These are phyloP conservation scores for Lasaia peninsularis DNA, from an alignment of 1,140 invertebrate species.

Conservation along the genomic window DNA sequence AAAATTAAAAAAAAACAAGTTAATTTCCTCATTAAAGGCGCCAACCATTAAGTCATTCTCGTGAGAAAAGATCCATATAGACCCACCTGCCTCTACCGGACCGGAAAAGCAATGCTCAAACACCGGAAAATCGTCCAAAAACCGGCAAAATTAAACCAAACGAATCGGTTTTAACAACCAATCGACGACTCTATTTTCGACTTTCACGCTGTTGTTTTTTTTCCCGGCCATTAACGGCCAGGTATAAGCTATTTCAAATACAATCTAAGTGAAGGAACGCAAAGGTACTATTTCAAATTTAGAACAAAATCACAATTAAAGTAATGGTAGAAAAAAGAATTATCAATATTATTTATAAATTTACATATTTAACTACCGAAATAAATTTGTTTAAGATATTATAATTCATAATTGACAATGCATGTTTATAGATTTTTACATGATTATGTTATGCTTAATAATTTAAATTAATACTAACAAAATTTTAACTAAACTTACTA, in stretches of 20 bases:
- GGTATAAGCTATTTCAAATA: not conserved
- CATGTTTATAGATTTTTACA: too few species aligned
- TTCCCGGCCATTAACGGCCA: conserved; percentile 13
- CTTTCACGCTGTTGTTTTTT: conserved; percentile 25
- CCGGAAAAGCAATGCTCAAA: conserved; percentile 66
- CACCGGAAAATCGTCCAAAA: conserved; percentile 70
- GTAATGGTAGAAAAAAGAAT: too few species aligned
- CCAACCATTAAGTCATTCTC: conserved; percentile 48
- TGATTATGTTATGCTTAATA: too few species aligned
- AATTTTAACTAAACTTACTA: too few species aligned
- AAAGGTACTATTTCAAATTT: too few species aligned
- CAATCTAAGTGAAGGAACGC: too few species aligned
- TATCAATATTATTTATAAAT: too few species aligned
- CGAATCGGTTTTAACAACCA: conserved; percentile 52
- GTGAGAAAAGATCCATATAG: conserved; percentile 54
- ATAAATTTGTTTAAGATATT: too few species aligned
- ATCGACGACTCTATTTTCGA: conserved; percentile 37
- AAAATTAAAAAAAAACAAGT: not conserved
- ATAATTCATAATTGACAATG: too few species aligned
- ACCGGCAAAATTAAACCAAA: conserved; percentile 64
- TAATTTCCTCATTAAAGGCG: conserved; percentile 49
- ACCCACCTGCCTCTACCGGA: conserved; percentile 58
- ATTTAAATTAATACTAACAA: not conserved
- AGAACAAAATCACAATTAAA: too few species aligned
- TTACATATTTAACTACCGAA: too few species aligned